These are phyloP conservation scores for Harpagoxenus sublaevis DNA, from an alignment of 2,888 invertebrate genomes.

Conservation along the genomic window DNA sequence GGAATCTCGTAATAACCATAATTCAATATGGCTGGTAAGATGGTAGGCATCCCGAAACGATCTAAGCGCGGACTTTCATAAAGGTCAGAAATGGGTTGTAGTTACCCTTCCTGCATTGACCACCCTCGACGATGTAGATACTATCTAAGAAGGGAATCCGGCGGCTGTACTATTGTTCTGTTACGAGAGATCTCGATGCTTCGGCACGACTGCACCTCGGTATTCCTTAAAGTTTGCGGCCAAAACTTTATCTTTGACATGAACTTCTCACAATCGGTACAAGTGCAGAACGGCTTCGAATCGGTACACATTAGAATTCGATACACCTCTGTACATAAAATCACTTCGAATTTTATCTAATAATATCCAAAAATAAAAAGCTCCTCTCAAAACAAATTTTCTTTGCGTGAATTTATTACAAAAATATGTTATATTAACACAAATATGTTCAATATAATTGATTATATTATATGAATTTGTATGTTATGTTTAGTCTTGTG, in stretches of 20 bases:
- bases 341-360: neutral
- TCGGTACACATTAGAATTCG: constrained; percentile 8
- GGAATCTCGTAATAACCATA: constrained; percentile 81
- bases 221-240: constrained; percentile 68
- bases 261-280: constrained; percentile 58
- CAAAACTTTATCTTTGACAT: constrained; percentile 63
- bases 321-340: neutral
- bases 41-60: constrained; percentile 74
- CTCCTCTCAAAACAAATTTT: neutral
- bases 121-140: constrained; percentile 71
- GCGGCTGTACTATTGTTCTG: constrained; percentile 70
- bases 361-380: constrained; percentile 1
- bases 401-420: neutral
- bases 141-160: constrained; percentile 77
- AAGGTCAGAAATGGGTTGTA: constrained; percentile 70
- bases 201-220: constrained; percentile 62
- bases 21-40: constrained; percentile 83
- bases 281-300: neutral
- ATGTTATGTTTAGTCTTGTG: neutral
- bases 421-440: constrained; percentile 15
- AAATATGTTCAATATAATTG: neutral
- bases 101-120: constrained; percentile 67
- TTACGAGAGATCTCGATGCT: constrained; percentile 72
- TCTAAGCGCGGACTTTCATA: constrained; percentile 63
- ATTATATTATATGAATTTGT: neutral